Percentiles rank a stretch among this genome's conserved stretches.
phyloP scores from a whole-genome alignment of 2,113 vertebrate genomes.

The Oenanthe melanoleuca region DNA sequence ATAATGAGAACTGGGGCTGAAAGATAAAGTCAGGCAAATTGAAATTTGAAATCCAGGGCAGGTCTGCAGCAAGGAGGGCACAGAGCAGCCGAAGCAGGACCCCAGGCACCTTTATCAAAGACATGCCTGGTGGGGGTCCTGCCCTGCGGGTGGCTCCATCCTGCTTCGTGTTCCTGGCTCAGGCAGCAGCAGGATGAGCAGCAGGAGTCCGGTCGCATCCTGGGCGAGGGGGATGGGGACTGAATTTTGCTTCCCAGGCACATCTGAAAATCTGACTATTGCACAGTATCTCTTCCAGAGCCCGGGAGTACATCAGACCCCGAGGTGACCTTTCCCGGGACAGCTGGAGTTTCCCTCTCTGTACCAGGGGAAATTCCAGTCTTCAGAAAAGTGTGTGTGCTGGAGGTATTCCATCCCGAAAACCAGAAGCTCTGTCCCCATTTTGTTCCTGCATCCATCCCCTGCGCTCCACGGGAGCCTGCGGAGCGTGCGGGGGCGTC shows the following conservation, averaged over 20 bases:
- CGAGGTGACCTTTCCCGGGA: not conserved
- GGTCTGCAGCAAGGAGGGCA: not conserved
- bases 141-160: not conserved
- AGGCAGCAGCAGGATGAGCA: not conserved
- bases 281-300: not conserved
- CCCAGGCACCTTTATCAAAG: not conserved
- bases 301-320: not conserved
- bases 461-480: accelerated
- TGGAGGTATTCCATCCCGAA: not conserved
- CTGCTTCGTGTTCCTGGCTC: not conserved
- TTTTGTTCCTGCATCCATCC: too few species aligned
- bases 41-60: not conserved
- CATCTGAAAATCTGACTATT: not conserved
- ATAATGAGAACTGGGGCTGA: not conserved
- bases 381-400: not conserved
- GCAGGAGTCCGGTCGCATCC: not conserved
- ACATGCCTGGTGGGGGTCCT: accelerated
- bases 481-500: accelerated
- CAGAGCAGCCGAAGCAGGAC: not conserved
- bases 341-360: not conserved
- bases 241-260: not conserved
- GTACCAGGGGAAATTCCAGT: not conserved
- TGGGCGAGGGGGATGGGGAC: not conserved
- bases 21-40: not conserved
- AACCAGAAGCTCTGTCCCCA: not conserved